Percentiles rank a stretch among this genome's conserved stretches.
These are phyloP conservation scores for Phataginus tetradactyla DNA, from an alignment of 2,797 vertebrate genomes.

Conservation along the genomic window DNA sequence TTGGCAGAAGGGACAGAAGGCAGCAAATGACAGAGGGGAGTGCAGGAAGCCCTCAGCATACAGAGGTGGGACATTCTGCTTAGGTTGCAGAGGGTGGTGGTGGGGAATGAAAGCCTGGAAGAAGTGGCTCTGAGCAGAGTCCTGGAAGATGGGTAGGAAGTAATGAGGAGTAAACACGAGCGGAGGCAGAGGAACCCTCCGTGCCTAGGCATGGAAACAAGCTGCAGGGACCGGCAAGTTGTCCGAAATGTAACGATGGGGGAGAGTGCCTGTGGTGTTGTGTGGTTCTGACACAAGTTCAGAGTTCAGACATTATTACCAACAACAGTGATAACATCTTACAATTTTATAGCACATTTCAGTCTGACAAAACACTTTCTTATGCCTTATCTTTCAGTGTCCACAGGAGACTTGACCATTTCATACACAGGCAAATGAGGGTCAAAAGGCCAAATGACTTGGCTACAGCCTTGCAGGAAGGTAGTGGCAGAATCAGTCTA, in stretches of 20 bases:
- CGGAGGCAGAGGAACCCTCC: neutral
- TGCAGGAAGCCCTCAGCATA: neutral
- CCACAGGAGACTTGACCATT: neutral
- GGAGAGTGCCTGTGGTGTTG: neutral
- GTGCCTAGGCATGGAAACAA: neutral
- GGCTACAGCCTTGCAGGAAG: neutral
- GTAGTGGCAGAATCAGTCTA: neutral
- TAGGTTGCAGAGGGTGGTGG: neutral
- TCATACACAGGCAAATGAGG: neutral
- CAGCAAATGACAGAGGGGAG: neutral
- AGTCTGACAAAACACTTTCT: conserved; percentile 11
- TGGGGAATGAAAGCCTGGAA: neutral
- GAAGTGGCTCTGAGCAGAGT: neutral
- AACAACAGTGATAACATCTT: neutral
- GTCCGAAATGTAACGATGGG: neutral
- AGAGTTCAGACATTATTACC: neutral
- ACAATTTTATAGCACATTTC: neutral
- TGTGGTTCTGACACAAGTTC: neutral
- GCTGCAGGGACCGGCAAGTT: neutral
- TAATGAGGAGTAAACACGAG: neutral
- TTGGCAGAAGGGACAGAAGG: neutral
- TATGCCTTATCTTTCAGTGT: neutral
- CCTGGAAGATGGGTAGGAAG: neutral
- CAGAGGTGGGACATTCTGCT: neutral
- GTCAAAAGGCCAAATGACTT: neutral